Base-by-base conservation (phyloP, 2,888 invertebrate species). In the Polydrusus cervinus region DNA sequence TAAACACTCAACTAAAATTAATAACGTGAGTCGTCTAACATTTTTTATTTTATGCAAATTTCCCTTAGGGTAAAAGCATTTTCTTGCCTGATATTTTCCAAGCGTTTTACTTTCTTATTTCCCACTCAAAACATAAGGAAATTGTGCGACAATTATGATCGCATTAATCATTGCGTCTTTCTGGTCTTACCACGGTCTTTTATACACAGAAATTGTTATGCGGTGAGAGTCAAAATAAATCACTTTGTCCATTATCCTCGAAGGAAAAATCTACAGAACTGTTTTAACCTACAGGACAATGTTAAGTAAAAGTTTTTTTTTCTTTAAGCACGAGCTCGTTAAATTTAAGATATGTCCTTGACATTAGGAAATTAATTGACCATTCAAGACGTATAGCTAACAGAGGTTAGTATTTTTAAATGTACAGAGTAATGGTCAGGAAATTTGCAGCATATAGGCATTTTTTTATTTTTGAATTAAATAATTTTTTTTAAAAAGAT, bases 131-230 rank as follows among this genome's bases (percentile, higher is more conserved):
- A 25, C 16, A 45, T 62, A 45, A 43, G 30, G 45, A 61, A 61
- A 61, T 61, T 62, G 43, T 47, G 45, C 62, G 62, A 62, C 45
- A 62, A 62, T 43, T 62, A 62, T 47, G 18, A 62, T 62, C 45
- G 45, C 62, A 62, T 62, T 62, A 40, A 62, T 62, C 62, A 40
- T 62, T 13, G 14, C 25, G 13, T 14, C 45, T 11, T 62, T 62
- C 45, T 20, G 25, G 57, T 16, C 34, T 38, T 34, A 38, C 34
- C 38, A 57, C 38, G 38, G 38, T 14, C 57, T 34, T 57, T 34
- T 57, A 57, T 57, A 57, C 38, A 34, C 14, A 34, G 57, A 38
- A 57, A 38, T 16, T 14, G 57, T 57, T 57, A 38, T 30, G 55
- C 55, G 55, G 30, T 2, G 55, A 61, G 45, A 34, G 43, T 61